Percentiles rank a stretch among this genome's conserved stretches.
These are phyloP conservation scores for Andrena trimmerana DNA, from an alignment of 2,888 invertebrate genomes.

Conservation along the genomic window DNA sequence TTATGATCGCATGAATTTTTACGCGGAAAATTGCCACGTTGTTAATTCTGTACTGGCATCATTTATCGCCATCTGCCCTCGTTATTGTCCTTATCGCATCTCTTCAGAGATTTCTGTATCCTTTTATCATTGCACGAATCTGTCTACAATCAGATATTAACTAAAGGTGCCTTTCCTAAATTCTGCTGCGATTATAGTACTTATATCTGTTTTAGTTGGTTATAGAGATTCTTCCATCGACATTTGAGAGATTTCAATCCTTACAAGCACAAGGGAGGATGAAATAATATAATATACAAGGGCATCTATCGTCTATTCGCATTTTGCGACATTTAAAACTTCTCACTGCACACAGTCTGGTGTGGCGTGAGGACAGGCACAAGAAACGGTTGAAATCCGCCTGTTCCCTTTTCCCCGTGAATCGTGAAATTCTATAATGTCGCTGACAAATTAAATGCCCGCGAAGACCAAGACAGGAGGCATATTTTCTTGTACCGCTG, in stretches of 20 bases:
- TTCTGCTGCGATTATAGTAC: too few species aligned
- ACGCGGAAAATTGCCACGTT: background rate
- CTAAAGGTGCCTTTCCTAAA: background rate
- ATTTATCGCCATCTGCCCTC: background rate
- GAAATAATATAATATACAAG: background rate
- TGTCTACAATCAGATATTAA: background rate
- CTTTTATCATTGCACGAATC: background rate
- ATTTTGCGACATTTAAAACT: background rate
- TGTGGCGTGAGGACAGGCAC: background rate
- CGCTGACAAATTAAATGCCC: conserved; percentile 50
- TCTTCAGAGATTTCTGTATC: background rate
- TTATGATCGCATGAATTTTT: background rate
- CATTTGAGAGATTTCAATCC: conserved; percentile 29
- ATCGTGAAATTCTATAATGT: conserved; percentile 31
- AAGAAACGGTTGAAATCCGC: background rate
- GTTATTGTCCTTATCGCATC: background rate
- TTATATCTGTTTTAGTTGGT: too few species aligned
- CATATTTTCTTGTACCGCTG: conserved; percentile 44
- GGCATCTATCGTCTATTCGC: too few species aligned
- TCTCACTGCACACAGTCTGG: background rate
- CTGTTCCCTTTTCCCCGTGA: background rate
- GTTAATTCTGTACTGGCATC: background rate
- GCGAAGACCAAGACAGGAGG: conserved; percentile 18
- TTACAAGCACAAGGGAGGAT: too few species aligned
- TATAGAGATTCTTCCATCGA: background rate